Conservation (phyloP, 2,888 invertebrate genomes). For the Thymelicus acteon region DNA sequence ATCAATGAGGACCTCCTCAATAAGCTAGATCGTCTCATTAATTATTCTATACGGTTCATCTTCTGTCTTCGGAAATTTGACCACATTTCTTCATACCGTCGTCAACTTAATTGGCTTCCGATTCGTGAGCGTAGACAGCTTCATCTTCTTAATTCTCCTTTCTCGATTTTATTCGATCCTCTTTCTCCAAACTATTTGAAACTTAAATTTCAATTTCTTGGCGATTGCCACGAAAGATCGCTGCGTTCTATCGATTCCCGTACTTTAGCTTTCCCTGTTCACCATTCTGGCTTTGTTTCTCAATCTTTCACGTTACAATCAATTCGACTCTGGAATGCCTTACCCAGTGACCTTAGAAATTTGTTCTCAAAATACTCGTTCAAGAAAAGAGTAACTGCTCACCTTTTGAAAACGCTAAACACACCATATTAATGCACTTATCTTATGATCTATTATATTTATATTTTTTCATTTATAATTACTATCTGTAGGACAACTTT, state of each 20-base stretch:
- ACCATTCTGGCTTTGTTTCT: background rate
- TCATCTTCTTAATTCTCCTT: background rate
- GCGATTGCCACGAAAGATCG: background rate
- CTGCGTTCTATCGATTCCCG: background rate
- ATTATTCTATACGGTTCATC: slow-evolving; percentile 6
- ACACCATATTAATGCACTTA: too few relatives aligned
- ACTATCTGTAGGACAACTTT: too few relatives aligned
- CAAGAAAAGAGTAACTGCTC: too few relatives aligned
- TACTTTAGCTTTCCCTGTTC: background rate
- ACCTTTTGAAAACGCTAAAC: too few relatives aligned
- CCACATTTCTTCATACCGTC: background rate
- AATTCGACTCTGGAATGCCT: too few relatives aligned
- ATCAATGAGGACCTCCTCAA: background rate
- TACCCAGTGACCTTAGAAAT: too few relatives aligned
- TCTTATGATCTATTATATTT: too few relatives aligned
- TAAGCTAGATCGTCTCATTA: background rate
- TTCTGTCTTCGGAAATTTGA: slow-evolving; percentile 18
- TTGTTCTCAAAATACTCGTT: too few relatives aligned
- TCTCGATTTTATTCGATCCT: background rate
- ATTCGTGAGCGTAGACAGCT: background rate
- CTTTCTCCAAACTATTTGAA: slow-evolving; percentile 7
- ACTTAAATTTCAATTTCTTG: background rate
- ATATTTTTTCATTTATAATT: too few relatives aligned
- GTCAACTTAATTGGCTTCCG: background rate
- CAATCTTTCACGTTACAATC: too few relatives aligned